Evolutionary conservation across 2,888 invertebrate species (phyloP).

Genomic region (Pandemis corylana): DNA sequence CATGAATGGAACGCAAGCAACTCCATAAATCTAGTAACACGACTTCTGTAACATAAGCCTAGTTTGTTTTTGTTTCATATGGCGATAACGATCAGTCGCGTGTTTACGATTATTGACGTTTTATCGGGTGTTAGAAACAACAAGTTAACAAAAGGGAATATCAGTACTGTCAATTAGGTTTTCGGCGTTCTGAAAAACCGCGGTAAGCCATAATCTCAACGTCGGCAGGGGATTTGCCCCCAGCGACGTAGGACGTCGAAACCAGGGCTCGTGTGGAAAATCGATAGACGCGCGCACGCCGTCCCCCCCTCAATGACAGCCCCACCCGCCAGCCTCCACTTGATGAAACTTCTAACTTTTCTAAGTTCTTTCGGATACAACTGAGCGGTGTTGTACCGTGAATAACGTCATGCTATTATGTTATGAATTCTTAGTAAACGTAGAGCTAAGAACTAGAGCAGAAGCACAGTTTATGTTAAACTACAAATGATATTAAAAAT

Average conservation of each 20-base stretch:
- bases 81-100: slow-evolving; percentile 17
- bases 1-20: slow-evolving; percentile 27
- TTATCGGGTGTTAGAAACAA: background rate
- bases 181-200: slow-evolving; percentile 16
- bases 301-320: slow-evolving; percentile 43
- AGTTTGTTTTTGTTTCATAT: slow-evolving; percentile 11
- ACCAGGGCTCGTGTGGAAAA: slow-evolving; percentile 56
- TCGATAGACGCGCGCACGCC: slow-evolving; percentile 81
- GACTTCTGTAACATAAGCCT: slow-evolving; percentile 17
- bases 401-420: slow-evolving; percentile 29
- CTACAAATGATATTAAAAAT: background rate
- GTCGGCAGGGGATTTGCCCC: slow-evolving; percentile 57
- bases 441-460: background rate
- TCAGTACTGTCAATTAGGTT: slow-evolving; percentile 12
- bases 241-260: slow-evolving; percentile 51
- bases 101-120: background rate
- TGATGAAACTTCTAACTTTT: slow-evolving; percentile 63
- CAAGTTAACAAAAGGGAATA: slow-evolving; percentile 31
- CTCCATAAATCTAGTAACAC: slow-evolving; percentile 31
- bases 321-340: slow-evolving; percentile 48
- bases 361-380: slow-evolving; percentile 45
- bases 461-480: background rate
- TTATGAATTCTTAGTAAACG: slow-evolving; percentile 2
- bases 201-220: slow-evolving; percentile 56
- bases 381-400: slow-evolving; percentile 29